Base-by-base conservation (phyloP, 2,888 invertebrate genomes). In the Kuschelorhynchus macadamiae region DNA sequence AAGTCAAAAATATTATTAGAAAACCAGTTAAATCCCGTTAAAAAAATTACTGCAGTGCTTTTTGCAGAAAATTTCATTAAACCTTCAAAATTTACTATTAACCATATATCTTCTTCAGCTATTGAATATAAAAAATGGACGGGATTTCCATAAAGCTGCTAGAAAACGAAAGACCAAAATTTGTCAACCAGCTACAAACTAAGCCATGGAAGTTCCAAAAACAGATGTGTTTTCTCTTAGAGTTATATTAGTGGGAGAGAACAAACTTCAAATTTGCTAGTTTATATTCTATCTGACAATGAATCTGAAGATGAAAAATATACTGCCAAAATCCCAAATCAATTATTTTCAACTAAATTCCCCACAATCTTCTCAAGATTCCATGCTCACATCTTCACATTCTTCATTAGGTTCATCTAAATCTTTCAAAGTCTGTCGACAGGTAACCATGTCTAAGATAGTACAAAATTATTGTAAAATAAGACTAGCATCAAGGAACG, bases 1-100 rank as follows among this genome's bases (percentile, higher is more conserved):
- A 70, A 67, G 74, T 64, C 74, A 7, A 39, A 39, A 39, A 39
- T 39, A 39, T 39, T 39, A 39, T 39, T 39, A 39, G 39, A 39
- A 39, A 39, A 39, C 39, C 11, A 39, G 12, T 2, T 39, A 39
- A 39, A 5, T 39, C 14, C 39, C 14, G 39, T 39, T 2, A 9
- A 14, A 39, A n/a, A 39, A 39, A 5, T 5, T 39, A 39, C 39
- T 39, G 14, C 39, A 39, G 4, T 39, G 39, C 39, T n/a, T 39
- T 4, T 25, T 39, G 39, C 39, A 39, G 11, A 39, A 39, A 39
- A 39, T 39, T 39, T 39, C 2, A 39, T 39, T 39, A 39, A 39
- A 39, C 25, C 25, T 25, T 25, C 25, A 39, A 39, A 39, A 3
- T 11, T 39, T 39, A 39, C 39, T 39, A 14, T 7, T 39, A 39